Evolutionary conservation across 2,113 vertebrate genomes (phyloP), one percentile per base, ranked within the genome.

Genomic region (Hyperopisus bebe): DNA sequence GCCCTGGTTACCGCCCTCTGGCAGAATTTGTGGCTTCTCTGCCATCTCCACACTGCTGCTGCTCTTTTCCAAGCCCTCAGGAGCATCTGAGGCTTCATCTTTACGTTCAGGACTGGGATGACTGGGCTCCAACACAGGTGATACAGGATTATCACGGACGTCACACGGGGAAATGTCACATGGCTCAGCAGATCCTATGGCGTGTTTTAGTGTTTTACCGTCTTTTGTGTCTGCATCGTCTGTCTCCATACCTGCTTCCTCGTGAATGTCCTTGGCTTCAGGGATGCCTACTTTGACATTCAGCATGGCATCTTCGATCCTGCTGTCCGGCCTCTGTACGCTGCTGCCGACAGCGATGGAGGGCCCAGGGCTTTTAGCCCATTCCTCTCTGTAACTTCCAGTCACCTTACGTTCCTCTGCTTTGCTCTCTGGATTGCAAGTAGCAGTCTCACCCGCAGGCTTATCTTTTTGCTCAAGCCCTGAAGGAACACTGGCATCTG

Each of bases 11-110:
- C 80, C 27, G 35, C 47, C 58, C 17, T 95, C 94, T 3, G 91
- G 89, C 5, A 94, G 89, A 17, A 92, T 91, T 70, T 92, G 92
- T 35, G 92, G 94, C 5, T 91, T 93, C 84, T 96, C 95, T 0
- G 92, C 89, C 91, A 91, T 92, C 15, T 95, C 94, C 1, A 89
- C 10, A 86, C 93, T 91, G 50, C 24, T 91, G 51, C 17, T 7
- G 0, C 84, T 55, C 44, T 82, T 90, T 85, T 94, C 93, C 0
- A 83, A 86, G 19, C 92, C 91, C 87, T 2, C 88, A 21, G 87
- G 88, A n/a, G 90, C 74, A 0, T 93, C 93, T 1, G 90, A 35
- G 8, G 35, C 95, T 15, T 94, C 95, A 0, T 90, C 17, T 5
- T 92, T 90, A n/a, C 87, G 91, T 51, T 94, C 94, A 1, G 92